A percentile compares a stretch with the other conserved stretches of the same genome.
phyloP scores from a whole-genome alignment of 2,888 invertebrate genomes.

The Stenchaetothrips biformis region DNA sequence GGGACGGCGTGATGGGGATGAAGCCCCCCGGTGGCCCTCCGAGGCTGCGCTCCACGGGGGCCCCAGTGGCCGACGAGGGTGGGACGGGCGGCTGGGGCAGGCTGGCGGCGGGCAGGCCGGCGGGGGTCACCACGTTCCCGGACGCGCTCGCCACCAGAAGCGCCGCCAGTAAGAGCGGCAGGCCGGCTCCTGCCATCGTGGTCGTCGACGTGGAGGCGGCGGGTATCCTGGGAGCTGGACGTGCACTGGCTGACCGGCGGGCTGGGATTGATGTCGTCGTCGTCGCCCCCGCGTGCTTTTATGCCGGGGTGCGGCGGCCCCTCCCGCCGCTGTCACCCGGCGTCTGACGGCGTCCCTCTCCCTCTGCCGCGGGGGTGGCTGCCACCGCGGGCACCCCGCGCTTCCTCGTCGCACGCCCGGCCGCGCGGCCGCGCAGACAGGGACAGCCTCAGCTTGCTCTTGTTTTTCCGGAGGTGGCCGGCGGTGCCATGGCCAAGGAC shows the following conservation, averaged over 20 bases:
- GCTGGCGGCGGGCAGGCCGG: neutral
- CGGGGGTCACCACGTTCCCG: neutral
- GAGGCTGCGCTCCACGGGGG: neutral
- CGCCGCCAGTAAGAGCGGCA: neutral
- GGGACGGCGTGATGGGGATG: neutral
- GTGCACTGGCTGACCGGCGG: neutral
- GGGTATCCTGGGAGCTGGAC: neutral
- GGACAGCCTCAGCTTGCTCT: too few relatives aligned
- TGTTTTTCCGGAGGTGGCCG: too few relatives aligned
- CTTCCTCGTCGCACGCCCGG: neutral
- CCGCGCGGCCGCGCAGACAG: too few relatives aligned
- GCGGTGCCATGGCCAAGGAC: neutral
- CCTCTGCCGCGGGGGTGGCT: neutral
- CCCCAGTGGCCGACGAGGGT: neutral
- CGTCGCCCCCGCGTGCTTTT: neutral
- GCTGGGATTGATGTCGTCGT: neutral
- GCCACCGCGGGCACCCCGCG: neutral
- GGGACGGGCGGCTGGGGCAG: conserved; percentile 4
- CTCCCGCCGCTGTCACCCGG: neutral
- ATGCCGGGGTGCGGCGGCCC: neutral
- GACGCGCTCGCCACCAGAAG: neutral
- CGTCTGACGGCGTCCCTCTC: neutral
- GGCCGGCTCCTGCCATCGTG: neutral
- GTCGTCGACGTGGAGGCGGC: neutral
- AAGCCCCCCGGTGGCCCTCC: neutral